A percentile compares a stretch with the other conserved stretches of the same genome.
These are phyloP conservation scores for Phengaris arion DNA, from an alignment of 2,888 invertebrate species.

Conservation along the genomic window DNA sequence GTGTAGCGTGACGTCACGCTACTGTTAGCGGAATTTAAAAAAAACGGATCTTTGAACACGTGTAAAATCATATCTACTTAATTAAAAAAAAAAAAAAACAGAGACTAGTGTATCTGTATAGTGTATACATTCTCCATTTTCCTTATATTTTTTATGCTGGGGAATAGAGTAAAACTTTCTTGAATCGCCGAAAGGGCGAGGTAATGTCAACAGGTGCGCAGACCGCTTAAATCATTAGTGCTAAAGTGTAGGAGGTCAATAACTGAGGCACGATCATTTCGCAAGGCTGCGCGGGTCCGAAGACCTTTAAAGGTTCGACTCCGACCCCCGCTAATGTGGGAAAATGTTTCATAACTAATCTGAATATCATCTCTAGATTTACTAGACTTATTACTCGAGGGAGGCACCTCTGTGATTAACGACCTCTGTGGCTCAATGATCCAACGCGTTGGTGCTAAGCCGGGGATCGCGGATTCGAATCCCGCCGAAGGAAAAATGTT, in stretches of 20 bases:
- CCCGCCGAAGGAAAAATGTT: no score
- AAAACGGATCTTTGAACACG: no score
- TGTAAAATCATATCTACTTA: no score
- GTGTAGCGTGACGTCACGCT: no score
- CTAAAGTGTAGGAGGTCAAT: constrained; percentile 26
- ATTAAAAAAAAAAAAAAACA: no score
- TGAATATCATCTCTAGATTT: constrained; percentile 5
- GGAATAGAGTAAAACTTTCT: not conserved
- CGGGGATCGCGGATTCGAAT: no score
- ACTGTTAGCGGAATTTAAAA: no score
- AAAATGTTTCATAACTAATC: constrained; percentile 22
- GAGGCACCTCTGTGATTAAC: no score
- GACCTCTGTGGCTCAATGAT: no score
- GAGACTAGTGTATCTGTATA: no score
- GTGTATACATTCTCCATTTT: not conserved
- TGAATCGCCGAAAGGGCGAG: not conserved
- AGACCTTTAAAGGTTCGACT: constrained; percentile 21
- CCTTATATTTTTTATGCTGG: not conserved
- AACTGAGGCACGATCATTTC: constrained; percentile 21
- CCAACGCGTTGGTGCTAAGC: no score
- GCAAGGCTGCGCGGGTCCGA: constrained; percentile 1
- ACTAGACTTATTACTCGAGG: not conserved
- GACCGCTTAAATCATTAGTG: constrained; percentile 1
- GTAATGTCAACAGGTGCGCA: not conserved
- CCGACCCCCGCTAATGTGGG: constrained; percentile 23